phyloP scores from a whole-genome alignment of 2,113 vertebrate genomes.

The Nothoprocta pentlandii region DNA sequence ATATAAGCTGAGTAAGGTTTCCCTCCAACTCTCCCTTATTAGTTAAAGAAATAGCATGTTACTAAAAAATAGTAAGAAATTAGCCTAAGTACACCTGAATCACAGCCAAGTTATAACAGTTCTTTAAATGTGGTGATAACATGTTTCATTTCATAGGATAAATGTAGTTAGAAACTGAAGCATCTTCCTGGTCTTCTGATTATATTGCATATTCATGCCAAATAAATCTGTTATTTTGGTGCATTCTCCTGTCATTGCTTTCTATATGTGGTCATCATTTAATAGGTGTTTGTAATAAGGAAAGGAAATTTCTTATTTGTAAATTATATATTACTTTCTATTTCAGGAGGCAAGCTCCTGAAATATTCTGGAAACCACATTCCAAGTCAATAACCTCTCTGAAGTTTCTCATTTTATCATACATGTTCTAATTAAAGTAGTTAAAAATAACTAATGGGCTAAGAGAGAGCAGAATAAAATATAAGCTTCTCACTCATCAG shows the following conservation, averaged over 20 bases:
- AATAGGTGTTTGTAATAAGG: not conserved
- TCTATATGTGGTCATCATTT: not conserved
- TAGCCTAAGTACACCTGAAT: slow-evolving; percentile 9
- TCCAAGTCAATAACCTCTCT: not conserved
- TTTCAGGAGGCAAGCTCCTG: not conserved
- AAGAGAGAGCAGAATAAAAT: not conserved
- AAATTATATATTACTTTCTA: not conserved
- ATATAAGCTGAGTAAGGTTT: not conserved
- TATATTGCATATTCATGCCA: not conserved
- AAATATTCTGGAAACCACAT: not conserved
- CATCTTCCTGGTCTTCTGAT: not conserved
- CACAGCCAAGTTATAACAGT: not conserved
- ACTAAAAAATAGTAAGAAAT: slow-evolving; percentile 38
- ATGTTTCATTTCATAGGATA: not conserved
- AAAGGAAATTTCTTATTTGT: not conserved
- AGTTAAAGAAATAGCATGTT: not conserved
- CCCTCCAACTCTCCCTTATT: not conserved
- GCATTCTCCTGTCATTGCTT: not conserved
- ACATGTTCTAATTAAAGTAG: not conserved
- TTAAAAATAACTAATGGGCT: not conserved
- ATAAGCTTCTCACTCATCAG: not conserved
- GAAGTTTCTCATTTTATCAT: not conserved
- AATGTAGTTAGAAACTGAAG: not conserved
- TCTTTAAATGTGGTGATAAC: slow-evolving; percentile 23
- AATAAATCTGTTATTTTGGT: not conserved